Conservation (phyloP, 2,888 invertebrate species). For the Cenopis cana region DNA sequence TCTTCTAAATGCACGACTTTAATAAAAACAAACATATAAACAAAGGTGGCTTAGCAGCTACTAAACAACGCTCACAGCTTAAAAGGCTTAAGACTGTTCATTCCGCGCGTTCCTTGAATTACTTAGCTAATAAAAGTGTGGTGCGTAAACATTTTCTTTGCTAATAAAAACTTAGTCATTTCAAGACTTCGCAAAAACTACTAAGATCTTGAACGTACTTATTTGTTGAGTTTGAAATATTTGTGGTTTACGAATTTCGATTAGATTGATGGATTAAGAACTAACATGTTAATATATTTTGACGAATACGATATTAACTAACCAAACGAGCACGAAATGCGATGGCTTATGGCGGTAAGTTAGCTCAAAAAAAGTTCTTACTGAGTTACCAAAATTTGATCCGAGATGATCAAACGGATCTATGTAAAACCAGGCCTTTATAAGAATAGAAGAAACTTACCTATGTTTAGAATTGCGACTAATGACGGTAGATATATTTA, state of each 20-base stretch:
- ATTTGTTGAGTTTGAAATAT: conserved; percentile 14
- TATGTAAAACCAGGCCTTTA: no score
- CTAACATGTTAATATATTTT: no score
- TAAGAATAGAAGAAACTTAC: no score
- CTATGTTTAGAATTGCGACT: no score
- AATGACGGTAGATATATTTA: no score
- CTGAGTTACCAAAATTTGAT: no score
- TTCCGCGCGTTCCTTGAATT: conserved; percentile 39
- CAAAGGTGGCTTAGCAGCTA: conserved; percentile 18
- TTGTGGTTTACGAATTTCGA: conserved; percentile 6
- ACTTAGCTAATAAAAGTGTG: conserved; percentile 40
- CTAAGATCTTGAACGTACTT: conserved; percentile 15
- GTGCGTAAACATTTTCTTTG: conserved; percentile 35
- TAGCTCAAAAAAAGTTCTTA: no score
- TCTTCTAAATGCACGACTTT: conserved; percentile 11
- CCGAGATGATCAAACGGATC: no score
- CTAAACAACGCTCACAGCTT: conserved; percentile 31
- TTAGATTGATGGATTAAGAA: not conserved
- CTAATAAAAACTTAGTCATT: conserved; percentile 42
- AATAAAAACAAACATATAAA: conserved; percentile 16
- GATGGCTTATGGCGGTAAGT: no score
- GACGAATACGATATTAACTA: no score
- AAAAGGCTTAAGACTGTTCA: conserved; percentile 40
- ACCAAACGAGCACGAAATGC: no score
- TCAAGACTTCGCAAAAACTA: conserved; percentile 19